Conservation (phyloP, 2,888 invertebrate species). For the Chironomus tentans region DNA sequence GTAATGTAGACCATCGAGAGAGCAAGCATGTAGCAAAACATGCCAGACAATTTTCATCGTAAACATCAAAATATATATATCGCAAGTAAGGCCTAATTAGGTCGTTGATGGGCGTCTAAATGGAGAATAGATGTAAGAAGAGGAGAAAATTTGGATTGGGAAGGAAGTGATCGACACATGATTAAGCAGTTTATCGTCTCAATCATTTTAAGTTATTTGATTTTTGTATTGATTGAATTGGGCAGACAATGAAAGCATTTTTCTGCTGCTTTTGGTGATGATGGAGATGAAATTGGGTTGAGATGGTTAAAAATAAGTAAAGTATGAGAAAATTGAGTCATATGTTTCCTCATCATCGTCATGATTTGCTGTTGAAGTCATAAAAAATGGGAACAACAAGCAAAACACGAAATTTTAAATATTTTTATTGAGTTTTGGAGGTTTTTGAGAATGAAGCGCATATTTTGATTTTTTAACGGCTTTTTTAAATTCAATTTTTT, state of each 20-base stretch:
- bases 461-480: too few species aligned
- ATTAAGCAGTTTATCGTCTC: slow-evolving; percentile 11
- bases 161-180: slow-evolving; percentile 11
- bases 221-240: neutral
- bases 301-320: neutral
- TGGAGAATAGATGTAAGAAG: neutral
- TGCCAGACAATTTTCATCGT: neutral
- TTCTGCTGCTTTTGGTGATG: neutral
- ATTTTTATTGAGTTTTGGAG: too few species aligned
- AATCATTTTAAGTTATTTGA: neutral
- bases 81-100: neutral
- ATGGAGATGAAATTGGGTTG: neutral
- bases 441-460: too few species aligned
- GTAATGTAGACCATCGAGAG: too few species aligned
- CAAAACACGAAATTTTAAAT: too few species aligned
- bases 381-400: too few species aligned
- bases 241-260: neutral
- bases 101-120: neutral
- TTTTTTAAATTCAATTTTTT: too few species aligned
- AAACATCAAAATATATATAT: too few species aligned
- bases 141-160: neutral
- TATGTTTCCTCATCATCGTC: neutral
- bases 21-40: neutral
- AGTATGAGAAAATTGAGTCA: neutral
- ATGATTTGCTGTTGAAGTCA: neutral